Base-by-base conservation (phyloP, 2,113 vertebrate genomes). In the Nothocercus nigrocapillus region DNA sequence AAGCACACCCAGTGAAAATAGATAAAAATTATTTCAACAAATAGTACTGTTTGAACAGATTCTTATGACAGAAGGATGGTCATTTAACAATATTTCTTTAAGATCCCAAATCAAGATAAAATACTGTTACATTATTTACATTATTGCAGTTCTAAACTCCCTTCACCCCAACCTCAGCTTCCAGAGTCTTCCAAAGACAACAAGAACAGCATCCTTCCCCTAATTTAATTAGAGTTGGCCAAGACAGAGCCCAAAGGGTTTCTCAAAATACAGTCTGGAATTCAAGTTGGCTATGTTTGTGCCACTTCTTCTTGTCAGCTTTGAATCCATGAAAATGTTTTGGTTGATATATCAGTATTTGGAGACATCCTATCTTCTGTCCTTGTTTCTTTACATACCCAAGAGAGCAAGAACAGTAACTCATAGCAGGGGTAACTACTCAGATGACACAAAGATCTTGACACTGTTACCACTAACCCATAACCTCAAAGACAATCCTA, bases 121-220 rank as follows among this genome's bases (percentile, higher is more conserved):
- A 84, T 85, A 81, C 36, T 73, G 13, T 44, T 73, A 93, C 18
- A 87, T 82, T 94, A 92, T 93, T 95, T 92, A 94, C n/a, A 66
- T 32, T 68, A n/a, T 47, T 86, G 25, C 22, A 75, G 77, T 22
- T 93, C 85, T 88, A 95, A 87, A 85, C 62, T 94, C 92, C 62
- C 53, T 84, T 90, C 83, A 95, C 36, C 88, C 67, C 59, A 93
- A 14, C 53, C 69, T 87, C 32, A 63, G 44, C 62, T 82, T 22
- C 45, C 88, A 89, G 86, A 92, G 70, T 11, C 67, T 82, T 93
- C 94, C 93, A 96, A 97, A 95, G 90, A 80, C 81, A 96, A 93
- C 88, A 97, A 69, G 36, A 93, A 78, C 59, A 82, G 77, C 61
- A 87, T 92, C 85, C 85, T 92, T 58, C 53, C 44, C 62, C 77